Evolutionary conservation across 2,113 vertebrate species (phyloP).

Genomic region (Neogale vison): DNA sequence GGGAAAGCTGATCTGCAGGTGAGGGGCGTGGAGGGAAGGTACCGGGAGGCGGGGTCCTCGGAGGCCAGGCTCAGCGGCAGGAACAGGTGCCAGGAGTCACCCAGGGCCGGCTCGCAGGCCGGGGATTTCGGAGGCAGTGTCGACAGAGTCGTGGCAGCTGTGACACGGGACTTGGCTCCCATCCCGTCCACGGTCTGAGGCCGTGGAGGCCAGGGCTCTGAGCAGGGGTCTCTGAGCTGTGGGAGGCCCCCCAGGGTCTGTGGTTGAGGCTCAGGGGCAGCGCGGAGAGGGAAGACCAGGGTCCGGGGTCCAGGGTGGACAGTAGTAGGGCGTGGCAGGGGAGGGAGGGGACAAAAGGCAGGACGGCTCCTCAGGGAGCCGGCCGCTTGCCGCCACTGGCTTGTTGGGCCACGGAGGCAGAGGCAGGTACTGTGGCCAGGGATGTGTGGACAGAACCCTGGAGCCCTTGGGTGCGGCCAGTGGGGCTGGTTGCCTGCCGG

Average conservation of each 20-base stretch:
- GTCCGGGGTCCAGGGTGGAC: neutral
- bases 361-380: rapidly evolving
- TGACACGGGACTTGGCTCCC: rapidly evolving
- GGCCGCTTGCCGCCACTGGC: rapidly evolving
- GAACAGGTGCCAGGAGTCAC: rapidly evolving
- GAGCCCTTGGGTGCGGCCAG: rapidly evolving
- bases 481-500: neutral
- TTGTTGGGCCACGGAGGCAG: rapidly evolving
- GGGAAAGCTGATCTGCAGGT: neutral
- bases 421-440: rapidly evolving
- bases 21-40: rapidly evolving
- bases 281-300: neutral
- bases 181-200: neutral
- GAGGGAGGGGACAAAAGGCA: too few species aligned
- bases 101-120: neutral
- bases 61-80: neutral
- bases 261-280: neutral
- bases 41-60: neutral
- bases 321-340: rapidly evolving
- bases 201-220: rapidly evolving
- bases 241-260: neutral
- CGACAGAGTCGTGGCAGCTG: rapidly evolving
- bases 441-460: too few species aligned
- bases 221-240: neutral
- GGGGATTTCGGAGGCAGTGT: too few species aligned